Base-by-base conservation (phyloP, 2,888 invertebrate genomes). In the Digitonthophagus gazella region DNA sequence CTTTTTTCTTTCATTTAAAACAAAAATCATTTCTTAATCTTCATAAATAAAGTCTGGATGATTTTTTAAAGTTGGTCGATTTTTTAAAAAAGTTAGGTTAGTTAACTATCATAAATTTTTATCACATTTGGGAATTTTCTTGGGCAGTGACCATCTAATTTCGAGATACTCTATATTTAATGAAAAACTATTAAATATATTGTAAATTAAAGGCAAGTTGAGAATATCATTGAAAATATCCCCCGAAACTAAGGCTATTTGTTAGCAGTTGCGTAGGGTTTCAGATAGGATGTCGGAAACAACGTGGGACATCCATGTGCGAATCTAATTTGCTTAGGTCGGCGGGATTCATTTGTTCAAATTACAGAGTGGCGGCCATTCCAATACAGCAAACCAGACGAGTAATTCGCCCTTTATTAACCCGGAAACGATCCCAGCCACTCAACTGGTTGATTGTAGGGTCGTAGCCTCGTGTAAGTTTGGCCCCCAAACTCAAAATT, bases 321-420 rank as follows among this genome's bases (percentile, higher is more conserved):
- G 84, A 87, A 88, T 87, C 87, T 88, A 88, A 88, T 88, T 88
- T 88, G 86, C 87, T 85, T 85, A 84, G 83, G 83, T 84, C 84
- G 85, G 84, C 84, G 83, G 83, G 84, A 85, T 86, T 88, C 88
- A 88, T 88, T 88, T 88, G 87, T 88, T 86, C 87, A 83, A 85
- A 86, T 86, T 86, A 86, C 83, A 81, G 80, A 77, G 76, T 74
- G 74, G 76, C 79, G 77, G 77, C 78, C 78, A 76, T 79, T 78
- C 75, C 68, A 72, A 54, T 19, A 14, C 22, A 28, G 16, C 66
- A 58, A 67, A 58, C 65, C 63, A 67, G 58, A 28, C 58, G 65
- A 68, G 57, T 58, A 70, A 11, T 64, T 72, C 71, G 71, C 70
- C 64, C 70, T 74, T 11, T 55, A 69, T 44, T 19, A 16, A 15